Evolutionary conservation across 2,797 vertebrate species (phyloP).

Genomic region (Microctenopoma lineatum): DNA sequence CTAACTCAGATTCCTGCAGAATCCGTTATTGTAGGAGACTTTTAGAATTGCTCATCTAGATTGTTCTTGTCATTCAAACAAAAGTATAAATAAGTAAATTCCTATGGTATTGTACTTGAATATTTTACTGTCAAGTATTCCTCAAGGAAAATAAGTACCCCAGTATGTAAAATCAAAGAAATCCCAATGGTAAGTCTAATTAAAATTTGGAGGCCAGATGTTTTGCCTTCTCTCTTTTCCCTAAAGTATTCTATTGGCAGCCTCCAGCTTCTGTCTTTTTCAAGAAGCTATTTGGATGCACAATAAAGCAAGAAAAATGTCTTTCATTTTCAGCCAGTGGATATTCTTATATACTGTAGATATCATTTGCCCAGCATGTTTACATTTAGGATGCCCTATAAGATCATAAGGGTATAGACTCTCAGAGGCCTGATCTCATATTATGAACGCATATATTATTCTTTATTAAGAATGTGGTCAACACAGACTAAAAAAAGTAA

Average conservation of each 20-base stretch:
- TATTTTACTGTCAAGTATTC: conserved; percentile 67
- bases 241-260: conserved; percentile 79
- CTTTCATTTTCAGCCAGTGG: conserved; percentile 81
- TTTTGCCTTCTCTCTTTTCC: conserved; percentile 81
- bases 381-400: conserved; percentile 35
- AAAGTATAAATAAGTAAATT: conserved; percentile 6
- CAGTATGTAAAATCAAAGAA: conserved; percentile 74
- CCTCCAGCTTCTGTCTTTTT: conserved; percentile 65
- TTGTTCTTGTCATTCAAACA: conserved; percentile 6
- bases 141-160: conserved; percentile 62
- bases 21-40: background rate
- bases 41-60: conserved; percentile 3
- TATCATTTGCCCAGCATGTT: conserved; percentile 53
- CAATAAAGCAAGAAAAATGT: conserved; percentile 79
- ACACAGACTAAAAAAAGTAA: background rate
- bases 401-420: conserved; percentile 33
- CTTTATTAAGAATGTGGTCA: conserved; percentile 42
- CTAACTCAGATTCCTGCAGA: conserved; percentile 3
- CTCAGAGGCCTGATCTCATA: conserved; percentile 34
- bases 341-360: conserved; percentile 66
- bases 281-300: conserved; percentile 82
- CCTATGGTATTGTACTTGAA: conserved; percentile 32
- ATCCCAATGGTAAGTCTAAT: conserved; percentile 82
- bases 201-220: conserved; percentile 86
- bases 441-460: conserved; percentile 10